Percentiles rank a stretch among this genome's conserved stretches.
Evolutionary conservation across 1,140 invertebrate species (phyloP).

Genomic region (Camponotus vicinus): DNA sequence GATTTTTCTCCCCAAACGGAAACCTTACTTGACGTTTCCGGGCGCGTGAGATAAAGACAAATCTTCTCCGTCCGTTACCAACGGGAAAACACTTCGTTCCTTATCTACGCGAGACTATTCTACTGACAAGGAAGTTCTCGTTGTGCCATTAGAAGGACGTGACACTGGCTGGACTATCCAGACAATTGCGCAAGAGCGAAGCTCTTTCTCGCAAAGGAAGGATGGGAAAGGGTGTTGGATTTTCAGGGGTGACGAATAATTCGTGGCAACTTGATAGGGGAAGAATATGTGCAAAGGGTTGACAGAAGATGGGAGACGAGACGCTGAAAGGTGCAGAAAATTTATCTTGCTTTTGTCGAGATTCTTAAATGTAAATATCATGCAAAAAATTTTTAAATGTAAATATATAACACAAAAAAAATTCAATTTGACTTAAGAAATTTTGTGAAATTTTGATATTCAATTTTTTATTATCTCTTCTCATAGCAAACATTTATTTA

Average conservation of each 20-base stretch:
- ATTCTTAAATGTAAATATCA: background rate
- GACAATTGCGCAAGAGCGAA: slow-evolving; percentile 35
- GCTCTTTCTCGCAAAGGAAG: background rate
- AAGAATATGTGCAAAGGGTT: slow-evolving; percentile 7
- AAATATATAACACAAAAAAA: background rate
- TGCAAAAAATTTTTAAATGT: background rate
- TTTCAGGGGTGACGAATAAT: slow-evolving; percentile 27
- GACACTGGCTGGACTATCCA: slow-evolving; percentile 1
- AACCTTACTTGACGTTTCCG: slow-evolving; percentile 42
- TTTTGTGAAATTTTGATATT: background rate
- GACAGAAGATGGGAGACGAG: background rate
- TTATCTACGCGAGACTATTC: slow-evolving; percentile 29
- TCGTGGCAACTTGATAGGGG: slow-evolving; percentile 23
- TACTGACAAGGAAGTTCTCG: background rate
- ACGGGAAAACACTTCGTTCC: background rate
- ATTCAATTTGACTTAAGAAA: background rate
- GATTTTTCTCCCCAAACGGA: slow-evolving; percentile 39
- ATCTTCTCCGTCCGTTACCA: slow-evolving; percentile 25
- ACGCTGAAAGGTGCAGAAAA: background rate
- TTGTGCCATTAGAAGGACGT: background rate
- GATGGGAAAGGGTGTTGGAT: slow-evolving; percentile 6
- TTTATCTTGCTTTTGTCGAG: slow-evolving; percentile 9
- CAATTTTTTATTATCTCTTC: background rate
- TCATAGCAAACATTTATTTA: background rate
- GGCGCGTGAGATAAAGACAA: slow-evolving; percentile 49